These are phyloP conservation scores for Asarcornis scutulata DNA, from an alignment of 2,113 vertebrate genomes.

Conservation along the genomic window DNA sequence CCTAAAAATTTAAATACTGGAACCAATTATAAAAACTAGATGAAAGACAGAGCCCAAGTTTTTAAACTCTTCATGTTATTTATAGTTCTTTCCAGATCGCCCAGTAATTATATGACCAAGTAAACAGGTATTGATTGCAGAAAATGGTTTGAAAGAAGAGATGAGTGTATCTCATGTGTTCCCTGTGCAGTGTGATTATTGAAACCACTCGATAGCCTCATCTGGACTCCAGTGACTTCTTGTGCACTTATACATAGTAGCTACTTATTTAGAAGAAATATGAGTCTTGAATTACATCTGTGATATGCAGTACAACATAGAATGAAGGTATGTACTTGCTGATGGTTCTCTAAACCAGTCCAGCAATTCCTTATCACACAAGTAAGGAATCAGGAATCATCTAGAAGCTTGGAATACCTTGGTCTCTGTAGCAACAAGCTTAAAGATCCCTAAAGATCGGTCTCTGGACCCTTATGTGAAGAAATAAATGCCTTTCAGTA, in stretches of 20 bases:
- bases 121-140: background rate
- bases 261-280: background rate
- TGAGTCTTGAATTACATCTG: background rate
- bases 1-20: background rate
- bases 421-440: background rate
- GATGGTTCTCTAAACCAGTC: background rate
- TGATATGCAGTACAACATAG: accelerated
- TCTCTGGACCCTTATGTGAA: background rate
- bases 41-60: background rate
- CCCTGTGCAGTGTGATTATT: background rate
- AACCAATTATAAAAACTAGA: background rate
- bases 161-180: background rate
- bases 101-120: background rate
- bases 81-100: background rate
- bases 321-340: background rate
- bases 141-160: background rate
- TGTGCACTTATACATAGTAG: background rate
- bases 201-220: background rate
- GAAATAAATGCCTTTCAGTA: background rate
- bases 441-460: background rate
- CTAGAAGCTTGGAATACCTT: background rate
- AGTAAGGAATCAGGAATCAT: background rate
- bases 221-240: background rate
- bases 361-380: background rate
- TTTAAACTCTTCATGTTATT: background rate